phyloP scores from a whole-genome alignment of 2,113 vertebrate genomes.

The Sakesphorus luctuosus region DNA sequence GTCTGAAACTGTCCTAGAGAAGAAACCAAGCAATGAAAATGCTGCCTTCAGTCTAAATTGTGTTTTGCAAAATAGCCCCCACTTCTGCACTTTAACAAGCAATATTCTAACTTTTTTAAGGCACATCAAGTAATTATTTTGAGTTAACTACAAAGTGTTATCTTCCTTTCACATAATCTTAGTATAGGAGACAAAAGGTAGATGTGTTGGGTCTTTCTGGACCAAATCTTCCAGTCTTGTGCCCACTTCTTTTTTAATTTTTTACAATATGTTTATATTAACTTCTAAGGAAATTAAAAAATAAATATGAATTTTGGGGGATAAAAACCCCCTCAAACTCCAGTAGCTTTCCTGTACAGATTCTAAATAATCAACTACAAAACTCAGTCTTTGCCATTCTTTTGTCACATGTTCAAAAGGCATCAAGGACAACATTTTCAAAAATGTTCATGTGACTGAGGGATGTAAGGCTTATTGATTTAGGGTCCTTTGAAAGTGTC shows the following conservation, averaged over 20 bases:
- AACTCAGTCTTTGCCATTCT: background rate
- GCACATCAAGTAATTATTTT: background rate
- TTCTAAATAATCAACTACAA: background rate
- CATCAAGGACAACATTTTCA: background rate
- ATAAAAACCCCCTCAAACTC: fast-evolving
- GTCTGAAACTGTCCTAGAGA: background rate
- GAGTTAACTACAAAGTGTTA: background rate
- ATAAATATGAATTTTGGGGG: fast-evolving
- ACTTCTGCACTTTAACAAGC: background rate
- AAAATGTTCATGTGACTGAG: background rate
- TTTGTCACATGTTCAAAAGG: background rate
- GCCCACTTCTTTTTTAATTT: background rate
- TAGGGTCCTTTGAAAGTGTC: background rate
- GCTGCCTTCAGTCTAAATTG: background rate
- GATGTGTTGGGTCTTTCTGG: background rate
- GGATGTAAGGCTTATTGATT: background rate
- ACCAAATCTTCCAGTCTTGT: background rate
- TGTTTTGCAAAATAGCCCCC: background rate
- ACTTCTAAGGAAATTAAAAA: background rate
- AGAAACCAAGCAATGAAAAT: background rate
- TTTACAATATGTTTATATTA: background rate
- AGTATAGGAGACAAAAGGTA: background rate
- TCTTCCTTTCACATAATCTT: background rate
- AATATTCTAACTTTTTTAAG: background rate
- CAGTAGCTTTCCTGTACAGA: background rate